Evolutionary conservation across 2,797 vertebrate species (phyloP).

Genomic region (Lateolabrax maculatus): DNA sequence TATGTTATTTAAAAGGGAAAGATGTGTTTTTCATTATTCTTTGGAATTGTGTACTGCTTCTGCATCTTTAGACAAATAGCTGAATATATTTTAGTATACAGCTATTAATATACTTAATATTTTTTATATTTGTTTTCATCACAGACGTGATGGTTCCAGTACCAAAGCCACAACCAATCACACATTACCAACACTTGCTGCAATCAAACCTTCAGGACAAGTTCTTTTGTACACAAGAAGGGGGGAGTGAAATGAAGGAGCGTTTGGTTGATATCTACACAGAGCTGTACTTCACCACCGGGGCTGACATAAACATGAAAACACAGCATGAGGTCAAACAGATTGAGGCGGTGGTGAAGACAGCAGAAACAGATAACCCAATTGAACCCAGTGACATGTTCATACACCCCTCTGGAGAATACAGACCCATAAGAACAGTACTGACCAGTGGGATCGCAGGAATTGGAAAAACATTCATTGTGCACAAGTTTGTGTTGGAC

Average conservation of each 20-base stretch:
- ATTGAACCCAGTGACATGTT: slow-evolving; percentile 39
- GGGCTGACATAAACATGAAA: not conserved
- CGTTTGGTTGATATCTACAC: slow-evolving; percentile 41
- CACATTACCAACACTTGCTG: slow-evolving; percentile 30
- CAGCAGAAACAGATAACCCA: slow-evolving; percentile 4
- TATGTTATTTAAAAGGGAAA: too few relatives aligned
- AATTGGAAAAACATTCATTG: slow-evolving; percentile 47
- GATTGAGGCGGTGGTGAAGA: not conserved
- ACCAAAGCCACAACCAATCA: slow-evolving; percentile 16
- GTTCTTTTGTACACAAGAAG: slow-evolving; percentile 32
- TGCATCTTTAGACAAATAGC: too few relatives aligned
- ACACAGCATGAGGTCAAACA: slow-evolving; percentile 32
- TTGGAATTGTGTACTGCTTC: too few relatives aligned
- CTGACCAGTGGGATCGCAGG: slow-evolving; percentile 51
- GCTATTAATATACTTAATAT: too few relatives aligned
- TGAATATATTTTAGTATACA: too few relatives aligned
- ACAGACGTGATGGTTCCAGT: slow-evolving; percentile 18
- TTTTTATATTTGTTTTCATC: not conserved
- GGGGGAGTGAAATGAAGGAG: slow-evolving; percentile 7
- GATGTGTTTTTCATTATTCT: too few relatives aligned
- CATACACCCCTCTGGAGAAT: slow-evolving; percentile 13
- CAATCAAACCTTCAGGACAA: slow-evolving; percentile 41
- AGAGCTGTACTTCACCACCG: slow-evolving; percentile 19
- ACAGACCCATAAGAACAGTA: slow-evolving; percentile 25
- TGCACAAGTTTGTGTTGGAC: slow-evolving; percentile 36